Base-by-base conservation (phyloP, 2,113 vertebrate species). In the Anseranas semipalmata region DNA sequence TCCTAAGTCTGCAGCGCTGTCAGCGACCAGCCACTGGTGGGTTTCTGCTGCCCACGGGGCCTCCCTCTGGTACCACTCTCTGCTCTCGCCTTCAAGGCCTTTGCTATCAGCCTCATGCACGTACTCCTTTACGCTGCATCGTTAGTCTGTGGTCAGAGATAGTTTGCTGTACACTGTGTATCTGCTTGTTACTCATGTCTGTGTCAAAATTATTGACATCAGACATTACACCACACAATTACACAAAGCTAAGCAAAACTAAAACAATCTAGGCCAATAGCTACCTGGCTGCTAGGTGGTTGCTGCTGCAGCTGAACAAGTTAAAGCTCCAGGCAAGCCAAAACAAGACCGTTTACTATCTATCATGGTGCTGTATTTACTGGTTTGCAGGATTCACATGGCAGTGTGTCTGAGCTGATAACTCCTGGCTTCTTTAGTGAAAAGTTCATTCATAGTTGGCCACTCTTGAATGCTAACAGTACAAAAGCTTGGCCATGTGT, bases 391-490 rank as follows among this genome's bases (percentile, higher is more conserved):
- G 37, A 25, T 87, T 78, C 24, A 33, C 15, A 3, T 15, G 9
- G 17, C 27, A 32, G 15, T 7, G 4, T 50, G 14, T 53, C 48
- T 68, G 43, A 85, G 15, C 52, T 53, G 46, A 66, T 11, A 5
- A 8, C 16, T 10, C 4, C 6, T 82, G 39, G 17, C 65, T 81
- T 81, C 5, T 41, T 14, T 22, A 39, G 16, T 46, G 55, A 62
- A n/a, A n/a, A 66, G 20, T 58, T 75, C 27, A 7, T 66, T 85
- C 15, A 19, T 13, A 15, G 30, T 21, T 66, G 30, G 35, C 59
- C 41, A 52, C 6, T 41, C 39, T n/a, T 1, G 0, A 77, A 16
- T 27, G n/a, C 11, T 53, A 18, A 4, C 8, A 43, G 24, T 17
- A n/a, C 13, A 20, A 59, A 77, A 83, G 2, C 48, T n/a, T 59